Evolutionary conservation across 2,888 invertebrate species (phyloP), one percentile per base, ranked within the genome.

Genomic region (Caenorhabditis japonica): DNA sequence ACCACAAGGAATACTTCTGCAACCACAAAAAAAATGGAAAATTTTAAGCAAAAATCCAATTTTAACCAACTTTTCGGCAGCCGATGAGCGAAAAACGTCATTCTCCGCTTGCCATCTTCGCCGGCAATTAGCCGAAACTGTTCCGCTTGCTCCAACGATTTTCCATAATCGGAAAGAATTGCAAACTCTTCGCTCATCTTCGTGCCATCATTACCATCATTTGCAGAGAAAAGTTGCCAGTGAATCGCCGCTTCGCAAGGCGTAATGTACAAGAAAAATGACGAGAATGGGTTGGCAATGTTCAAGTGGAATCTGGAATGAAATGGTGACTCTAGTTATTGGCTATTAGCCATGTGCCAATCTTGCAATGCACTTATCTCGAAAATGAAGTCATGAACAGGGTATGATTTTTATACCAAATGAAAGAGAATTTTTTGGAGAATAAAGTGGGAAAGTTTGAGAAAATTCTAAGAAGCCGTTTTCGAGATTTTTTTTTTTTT

Each of bases 191-290:
- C 66, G 7, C 15, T 19, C 36, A 56, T 30, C 17, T 36, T 56
- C n/a, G 61, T 43, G 15, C 43, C 51, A 27, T 43, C 43, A 27
- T 36, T 27, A 75, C 76, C 75, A 41, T 52, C 34, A 38, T 55
- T 46, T 12, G 68, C 36, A 15, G 69, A 43, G 52, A 74, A 81
- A 3, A 84, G 62, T 43, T 83, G 77, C 82, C 82, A 84, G 51
- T 84, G 82, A 39, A 84, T 76, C 3, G 74, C 33, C 21, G 72
- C 72, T 21, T 80, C 79, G 47, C 84, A 84, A 1, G 84, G 84
- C 1, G 84, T 84, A 4, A 84, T 60, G 33, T 70, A 70, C 55
- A 81, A 39, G 47, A 77, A 71, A 30, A 81, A 56, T 55, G 76
- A 66, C 5, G 66, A 56, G 5, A 33, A 21, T 7, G 58, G 49